phyloP scores from a whole-genome alignment of 2,797 vertebrate species.

The Trachurus trachurus region DNA sequence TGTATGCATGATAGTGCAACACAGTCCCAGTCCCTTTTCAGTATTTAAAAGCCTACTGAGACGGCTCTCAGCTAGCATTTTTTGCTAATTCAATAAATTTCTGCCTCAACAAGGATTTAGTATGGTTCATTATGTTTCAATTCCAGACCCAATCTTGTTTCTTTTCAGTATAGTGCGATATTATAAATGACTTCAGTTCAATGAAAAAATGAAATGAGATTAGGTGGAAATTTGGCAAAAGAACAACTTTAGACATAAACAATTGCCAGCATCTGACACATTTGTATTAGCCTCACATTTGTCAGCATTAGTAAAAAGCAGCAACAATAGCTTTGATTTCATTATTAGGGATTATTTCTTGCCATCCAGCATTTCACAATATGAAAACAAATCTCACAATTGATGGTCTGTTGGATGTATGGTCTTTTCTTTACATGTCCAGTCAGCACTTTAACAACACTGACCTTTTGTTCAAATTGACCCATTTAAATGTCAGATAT shows the following conservation, averaged over 20 bases:
- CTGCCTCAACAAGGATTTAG: neutral
- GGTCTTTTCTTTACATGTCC: neutral
- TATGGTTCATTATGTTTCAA: constrained; percentile 3
- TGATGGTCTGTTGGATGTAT: neutral
- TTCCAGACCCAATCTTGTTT: neutral
- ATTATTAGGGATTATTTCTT: neutral
- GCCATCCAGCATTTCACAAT: neutral
- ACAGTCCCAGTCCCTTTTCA: constrained; percentile 11
- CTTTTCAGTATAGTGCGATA: neutral
- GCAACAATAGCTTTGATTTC: neutral
- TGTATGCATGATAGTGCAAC: constrained; percentile 16
- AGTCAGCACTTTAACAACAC: neutral
- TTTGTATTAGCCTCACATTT: constrained; percentile 2
- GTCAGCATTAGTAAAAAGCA: neutral
- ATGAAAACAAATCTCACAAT: neutral
- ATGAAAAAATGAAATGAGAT: neutral
- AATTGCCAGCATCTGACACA: neutral
- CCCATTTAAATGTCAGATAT: neutral
- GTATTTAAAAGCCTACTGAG: constrained; percentile 19
- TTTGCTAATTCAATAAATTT: neutral
- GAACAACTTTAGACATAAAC: neutral
- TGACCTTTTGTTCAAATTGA: constrained; percentile 1
- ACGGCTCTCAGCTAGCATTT: neutral
- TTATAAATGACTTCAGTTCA: neutral
- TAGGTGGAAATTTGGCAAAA: neutral